Evolutionary conservation across 2,113 vertebrate species (phyloP).

Genomic region (Sphyrna mokarran): DNA sequence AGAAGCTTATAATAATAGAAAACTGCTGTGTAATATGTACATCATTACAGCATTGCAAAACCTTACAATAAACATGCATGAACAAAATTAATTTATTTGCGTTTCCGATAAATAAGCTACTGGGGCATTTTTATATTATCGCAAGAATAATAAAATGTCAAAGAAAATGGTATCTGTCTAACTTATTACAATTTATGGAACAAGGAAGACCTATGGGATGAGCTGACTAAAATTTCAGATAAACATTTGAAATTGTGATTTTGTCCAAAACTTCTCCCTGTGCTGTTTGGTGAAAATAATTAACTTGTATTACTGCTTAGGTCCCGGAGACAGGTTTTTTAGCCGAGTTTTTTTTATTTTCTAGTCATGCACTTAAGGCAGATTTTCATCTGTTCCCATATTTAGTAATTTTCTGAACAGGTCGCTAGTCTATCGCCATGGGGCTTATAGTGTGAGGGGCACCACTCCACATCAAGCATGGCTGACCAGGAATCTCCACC

Average conservation of each 20-base stretch:
- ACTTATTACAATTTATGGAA: background rate
- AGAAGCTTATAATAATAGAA: conserved; percentile 20
- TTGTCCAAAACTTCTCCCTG: background rate
- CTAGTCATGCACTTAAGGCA: no score
- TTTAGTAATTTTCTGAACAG: no score
- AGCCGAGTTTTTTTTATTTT: background rate
- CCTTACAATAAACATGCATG: conserved; percentile 20
- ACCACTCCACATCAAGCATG: no score
- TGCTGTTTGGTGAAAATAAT: background rate
- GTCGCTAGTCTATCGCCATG: no score
- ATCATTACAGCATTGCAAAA: conserved; percentile 14
- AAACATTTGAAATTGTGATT: background rate
- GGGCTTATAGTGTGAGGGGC: no score
- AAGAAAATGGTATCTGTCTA: background rate
- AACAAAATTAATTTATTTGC: conserved; percentile 30
- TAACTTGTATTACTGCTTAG: background rate
- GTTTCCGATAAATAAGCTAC: conserved; percentile 27
- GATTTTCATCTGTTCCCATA: no score
- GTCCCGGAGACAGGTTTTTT: background rate
- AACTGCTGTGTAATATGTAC: background rate
- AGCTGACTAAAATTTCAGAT: background rate
- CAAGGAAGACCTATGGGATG: no score
- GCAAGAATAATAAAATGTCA: conserved; percentile 9
- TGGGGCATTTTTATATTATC: background rate
- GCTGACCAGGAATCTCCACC: no score